These are phyloP conservation scores for Syngnathus floridae DNA, from an alignment of 2,113 vertebrate species.

Conservation along the genomic window DNA sequence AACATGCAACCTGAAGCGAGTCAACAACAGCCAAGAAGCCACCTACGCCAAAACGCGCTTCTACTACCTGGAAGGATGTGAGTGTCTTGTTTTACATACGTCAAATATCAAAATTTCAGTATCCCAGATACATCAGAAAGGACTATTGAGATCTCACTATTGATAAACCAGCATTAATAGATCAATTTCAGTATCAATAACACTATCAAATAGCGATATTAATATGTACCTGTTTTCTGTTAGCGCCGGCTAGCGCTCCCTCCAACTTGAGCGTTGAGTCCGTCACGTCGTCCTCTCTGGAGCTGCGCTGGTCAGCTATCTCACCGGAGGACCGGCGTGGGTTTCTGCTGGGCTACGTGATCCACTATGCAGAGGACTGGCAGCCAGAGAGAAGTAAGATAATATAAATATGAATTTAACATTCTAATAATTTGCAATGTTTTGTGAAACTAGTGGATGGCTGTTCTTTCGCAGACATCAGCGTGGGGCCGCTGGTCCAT, in stretches of 20 bases:
- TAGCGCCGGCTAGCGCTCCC: not conserved
- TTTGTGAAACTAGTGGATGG: too few species aligned
- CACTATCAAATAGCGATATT: not conserved
- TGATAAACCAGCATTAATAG: not conserved
- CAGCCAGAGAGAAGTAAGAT: not conserved
- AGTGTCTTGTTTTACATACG: not conserved
- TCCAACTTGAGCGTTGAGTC: not conserved
- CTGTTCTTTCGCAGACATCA: not conserved
- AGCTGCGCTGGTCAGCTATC: not conserved
- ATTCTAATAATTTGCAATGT: too few species aligned
- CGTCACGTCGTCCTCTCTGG: not conserved
- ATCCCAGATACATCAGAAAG: not conserved
- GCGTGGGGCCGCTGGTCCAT: not conserved
- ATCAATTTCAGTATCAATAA: not conserved
- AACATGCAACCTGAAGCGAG: constrained; percentile 2
- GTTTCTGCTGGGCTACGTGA: constrained; percentile 7
- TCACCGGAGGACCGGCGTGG: not conserved
- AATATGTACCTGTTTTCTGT: not conserved
- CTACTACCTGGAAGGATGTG: constrained; percentile 6
- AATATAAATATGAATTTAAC: not conserved
- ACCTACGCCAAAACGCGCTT: not conserved
- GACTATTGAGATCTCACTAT: not conserved
- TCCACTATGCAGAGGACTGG: not conserved
- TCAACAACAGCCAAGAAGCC: constrained; percentile 8
- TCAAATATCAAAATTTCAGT: too few species aligned